Percentiles rank a stretch among this genome's conserved stretches.
phyloP scores from a whole-genome alignment of 2,888 invertebrate species.

The Lasioglossum leucozonium region DNA sequence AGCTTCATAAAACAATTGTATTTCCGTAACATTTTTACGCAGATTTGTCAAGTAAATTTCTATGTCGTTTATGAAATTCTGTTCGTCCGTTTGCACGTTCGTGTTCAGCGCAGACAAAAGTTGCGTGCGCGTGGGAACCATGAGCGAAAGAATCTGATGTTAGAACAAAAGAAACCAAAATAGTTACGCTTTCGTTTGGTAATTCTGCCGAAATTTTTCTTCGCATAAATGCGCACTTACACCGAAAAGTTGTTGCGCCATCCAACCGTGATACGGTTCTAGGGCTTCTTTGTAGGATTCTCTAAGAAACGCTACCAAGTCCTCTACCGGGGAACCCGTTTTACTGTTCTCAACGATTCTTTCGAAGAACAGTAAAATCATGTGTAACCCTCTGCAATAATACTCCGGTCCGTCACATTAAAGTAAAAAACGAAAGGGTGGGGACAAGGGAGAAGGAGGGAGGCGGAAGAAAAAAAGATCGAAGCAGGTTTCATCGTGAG shows the following conservation, averaged over 20 bases:
- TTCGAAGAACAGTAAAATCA: conserved; percentile 87
- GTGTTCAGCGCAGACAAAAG: conserved; percentile 85
- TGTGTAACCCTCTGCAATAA: conserved; percentile 87
- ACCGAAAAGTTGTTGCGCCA: conserved; percentile 90
- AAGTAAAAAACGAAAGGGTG: background rate
- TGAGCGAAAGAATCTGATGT: conserved; percentile 87
- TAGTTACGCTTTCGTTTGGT: background rate
- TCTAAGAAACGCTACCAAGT: conserved; percentile 88
- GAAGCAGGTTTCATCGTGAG: background rate
- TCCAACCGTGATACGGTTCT: conserved; percentile 91
- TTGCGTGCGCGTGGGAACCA: conserved; percentile 88
- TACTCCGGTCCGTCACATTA: background rate
- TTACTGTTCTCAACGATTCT: conserved; percentile 86
- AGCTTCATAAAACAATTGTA: conserved; percentile 87
- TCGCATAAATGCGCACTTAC: conserved; percentile 84
- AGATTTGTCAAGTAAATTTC: conserved; percentile 86
- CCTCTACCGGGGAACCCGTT: conserved; percentile 85
- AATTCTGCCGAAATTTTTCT: background rate
- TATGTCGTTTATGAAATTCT: conserved; percentile 82
- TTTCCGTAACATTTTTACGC: conserved; percentile 86
- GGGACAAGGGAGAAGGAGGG: background rate
- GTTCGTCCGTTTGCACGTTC: conserved; percentile 80
- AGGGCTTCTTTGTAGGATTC: conserved; percentile 90
- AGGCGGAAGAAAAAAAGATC: background rate
- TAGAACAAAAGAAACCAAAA: background rate